Percentiles rank a stretch among this genome's conserved stretches.
phyloP scores from a whole-genome alignment of 2,113 vertebrate species.

The Progne subis region DNA sequence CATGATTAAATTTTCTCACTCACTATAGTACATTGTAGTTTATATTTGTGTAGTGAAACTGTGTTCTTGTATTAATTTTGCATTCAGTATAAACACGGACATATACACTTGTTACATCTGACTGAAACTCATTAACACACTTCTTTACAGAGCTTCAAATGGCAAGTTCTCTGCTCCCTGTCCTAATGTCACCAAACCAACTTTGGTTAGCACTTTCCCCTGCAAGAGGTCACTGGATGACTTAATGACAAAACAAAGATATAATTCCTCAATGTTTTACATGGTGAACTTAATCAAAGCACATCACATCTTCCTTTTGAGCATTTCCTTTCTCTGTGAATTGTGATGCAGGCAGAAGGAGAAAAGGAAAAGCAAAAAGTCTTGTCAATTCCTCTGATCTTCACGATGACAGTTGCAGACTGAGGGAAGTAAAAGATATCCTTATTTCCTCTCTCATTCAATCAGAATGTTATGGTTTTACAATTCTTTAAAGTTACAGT shows the following conservation, averaged over 20 bases:
- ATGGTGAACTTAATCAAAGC: background rate
- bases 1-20: background rate
- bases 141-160: background rate
- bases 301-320: background rate
- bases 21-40: background rate
- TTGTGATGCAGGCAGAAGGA: background rate
- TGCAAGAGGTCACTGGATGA: background rate
- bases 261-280: background rate
- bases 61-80: background rate
- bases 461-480: background rate
- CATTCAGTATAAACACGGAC: background rate
- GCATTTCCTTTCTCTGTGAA: background rate
- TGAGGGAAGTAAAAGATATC: background rate
- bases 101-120: background rate
- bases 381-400: background rate
- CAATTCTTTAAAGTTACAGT: background rate
- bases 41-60: background rate
- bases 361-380: background rate
- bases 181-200: background rate
- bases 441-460: background rate
- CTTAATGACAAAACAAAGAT: background rate
- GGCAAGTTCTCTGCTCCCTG: background rate
- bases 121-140: background rate
- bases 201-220: background rate
- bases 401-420: background rate